Percentiles rank a stretch among this genome's conserved stretches.
Evolutionary conservation across 2,113 vertebrate genomes (phyloP).

Genomic region (Ploceus nigricollis): DNA sequence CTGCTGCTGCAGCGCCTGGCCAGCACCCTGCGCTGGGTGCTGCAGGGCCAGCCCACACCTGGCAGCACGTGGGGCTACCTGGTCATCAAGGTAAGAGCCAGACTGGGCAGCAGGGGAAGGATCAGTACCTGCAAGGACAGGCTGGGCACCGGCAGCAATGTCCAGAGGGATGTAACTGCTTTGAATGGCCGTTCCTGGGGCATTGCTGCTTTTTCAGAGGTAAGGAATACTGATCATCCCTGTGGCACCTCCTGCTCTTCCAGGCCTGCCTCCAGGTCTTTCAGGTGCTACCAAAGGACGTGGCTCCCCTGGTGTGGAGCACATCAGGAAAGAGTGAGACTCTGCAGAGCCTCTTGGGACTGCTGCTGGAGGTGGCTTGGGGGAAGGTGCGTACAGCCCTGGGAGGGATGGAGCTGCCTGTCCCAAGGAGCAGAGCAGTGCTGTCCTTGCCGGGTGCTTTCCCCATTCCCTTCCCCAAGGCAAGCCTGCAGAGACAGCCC

Average conservation of each 20-base stretch:
- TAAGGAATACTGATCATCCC: neutral
- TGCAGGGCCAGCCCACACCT: slow-evolving; percentile 56
- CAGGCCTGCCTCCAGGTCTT: slow-evolving; percentile 88
- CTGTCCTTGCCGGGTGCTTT: fast-evolving
- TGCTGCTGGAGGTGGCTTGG: slow-evolving; percentile 73
- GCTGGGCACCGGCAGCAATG: fast-evolving
- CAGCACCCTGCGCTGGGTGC: slow-evolving; percentile 57
- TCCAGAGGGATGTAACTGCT: neutral
- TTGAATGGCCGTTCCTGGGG: neutral
- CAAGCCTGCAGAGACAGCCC: neutral
- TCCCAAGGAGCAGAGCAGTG: neutral
- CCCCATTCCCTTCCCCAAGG: neutral
- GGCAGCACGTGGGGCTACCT: slow-evolving; percentile 66
- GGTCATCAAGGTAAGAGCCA: slow-evolving; percentile 77
- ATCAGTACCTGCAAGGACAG: neutral
- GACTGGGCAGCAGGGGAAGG: fast-evolving
- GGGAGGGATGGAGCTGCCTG: neutral
- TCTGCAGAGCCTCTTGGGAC: slow-evolving; percentile 74
- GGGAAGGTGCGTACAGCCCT: slow-evolving; percentile 69
- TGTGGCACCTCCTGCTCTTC: neutral
- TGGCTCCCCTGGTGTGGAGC: slow-evolving; percentile 75
- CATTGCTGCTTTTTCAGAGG: neutral
- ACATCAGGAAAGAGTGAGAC: neutral
- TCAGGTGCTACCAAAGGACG: slow-evolving; percentile 70
- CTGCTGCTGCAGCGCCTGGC: slow-evolving; percentile 68